phyloP scores from a whole-genome alignment of 53 echinoderm and acorn worm species.

The Holothuria scabra region DNA sequence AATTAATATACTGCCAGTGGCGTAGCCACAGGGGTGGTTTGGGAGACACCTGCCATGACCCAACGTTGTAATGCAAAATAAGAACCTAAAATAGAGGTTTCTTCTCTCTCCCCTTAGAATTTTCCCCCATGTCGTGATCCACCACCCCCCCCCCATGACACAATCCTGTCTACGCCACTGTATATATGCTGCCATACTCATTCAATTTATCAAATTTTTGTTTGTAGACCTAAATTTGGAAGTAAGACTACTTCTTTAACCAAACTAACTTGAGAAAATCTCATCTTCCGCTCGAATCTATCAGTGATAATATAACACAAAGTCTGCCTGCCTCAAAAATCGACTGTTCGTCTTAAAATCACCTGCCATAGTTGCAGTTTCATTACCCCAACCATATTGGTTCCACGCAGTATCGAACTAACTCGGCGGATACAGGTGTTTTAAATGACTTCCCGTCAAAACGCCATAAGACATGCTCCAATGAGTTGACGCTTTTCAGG shows the following conservation, averaged over 20 bases:
- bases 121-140: too few relatives aligned
- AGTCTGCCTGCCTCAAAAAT: conserved; percentile 16
- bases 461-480: conserved; percentile 28
- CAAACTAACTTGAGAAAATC: conserved; percentile 20
- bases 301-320: not conserved
- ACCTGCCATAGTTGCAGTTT: conserved; percentile 17
- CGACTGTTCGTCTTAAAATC: conserved; percentile 28
- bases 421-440: conserved; percentile 40
- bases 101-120: too few relatives aligned
- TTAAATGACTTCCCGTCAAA: conserved; percentile 26
- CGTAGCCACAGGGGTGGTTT: too few relatives aligned
- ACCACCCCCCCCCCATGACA: too few relatives aligned
- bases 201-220: too few relatives aligned
- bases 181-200: too few relatives aligned
- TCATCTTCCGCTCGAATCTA: conserved; percentile 20
- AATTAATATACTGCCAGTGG: too few relatives aligned
- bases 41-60: too few relatives aligned
- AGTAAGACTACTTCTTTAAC: conserved; percentile 2
- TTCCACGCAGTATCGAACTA: conserved; percentile 30
- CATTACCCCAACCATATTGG: conserved; percentile 28
- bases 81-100: too few relatives aligned
- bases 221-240: too few relatives aligned
- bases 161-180: too few relatives aligned
- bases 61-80: too few relatives aligned
- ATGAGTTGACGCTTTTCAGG: not conserved